Evolutionary conservation across 37 sponge, comb jelly and placozoan genomes (phyloP).

Genomic region (Hormiphora californensis): DNA sequence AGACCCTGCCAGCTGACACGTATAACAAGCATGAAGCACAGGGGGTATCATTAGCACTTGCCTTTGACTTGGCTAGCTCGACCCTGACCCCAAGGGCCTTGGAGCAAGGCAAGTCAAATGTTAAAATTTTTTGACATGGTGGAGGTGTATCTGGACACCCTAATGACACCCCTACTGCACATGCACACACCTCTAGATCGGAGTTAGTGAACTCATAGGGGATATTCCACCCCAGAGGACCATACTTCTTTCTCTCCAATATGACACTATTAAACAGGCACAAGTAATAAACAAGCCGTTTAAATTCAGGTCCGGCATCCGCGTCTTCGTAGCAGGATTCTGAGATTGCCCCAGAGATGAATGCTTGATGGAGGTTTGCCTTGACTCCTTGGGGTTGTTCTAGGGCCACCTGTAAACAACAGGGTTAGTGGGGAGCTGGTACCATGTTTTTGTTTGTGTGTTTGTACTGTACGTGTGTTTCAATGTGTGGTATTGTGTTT

Average conservation of each 20-base stretch:
- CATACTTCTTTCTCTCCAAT: conserved; percentile 98
- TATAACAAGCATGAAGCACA: no score
- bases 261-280: conserved; percentile 98
- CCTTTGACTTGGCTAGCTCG: no score
- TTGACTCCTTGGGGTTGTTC: conserved; percentile 59
- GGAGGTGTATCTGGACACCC: no score
- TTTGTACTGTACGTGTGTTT: neutral
- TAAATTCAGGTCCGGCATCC: conserved; percentile 41
- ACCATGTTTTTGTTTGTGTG: no score
- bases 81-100: no score
- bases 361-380: conserved; percentile 60
- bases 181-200: conserved; percentile 67
- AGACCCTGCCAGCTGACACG: no score
- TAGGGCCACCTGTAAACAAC: conserved; percentile 59
- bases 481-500: neutral
- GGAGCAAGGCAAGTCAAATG: no score
- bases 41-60: no score
- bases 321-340: neutral
- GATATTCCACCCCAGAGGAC: conserved; percentile 99
- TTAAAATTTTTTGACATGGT: no score
- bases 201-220: conserved; percentile 97
- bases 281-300: conserved; percentile 85
- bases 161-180: no score
- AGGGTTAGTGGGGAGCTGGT: no score
- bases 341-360: conserved; percentile 53